Evolutionary conservation across 2,113 vertebrate genomes (phyloP), one percentile per base, ranked within the genome.

Genomic region (Sylvietta virens): DNA sequence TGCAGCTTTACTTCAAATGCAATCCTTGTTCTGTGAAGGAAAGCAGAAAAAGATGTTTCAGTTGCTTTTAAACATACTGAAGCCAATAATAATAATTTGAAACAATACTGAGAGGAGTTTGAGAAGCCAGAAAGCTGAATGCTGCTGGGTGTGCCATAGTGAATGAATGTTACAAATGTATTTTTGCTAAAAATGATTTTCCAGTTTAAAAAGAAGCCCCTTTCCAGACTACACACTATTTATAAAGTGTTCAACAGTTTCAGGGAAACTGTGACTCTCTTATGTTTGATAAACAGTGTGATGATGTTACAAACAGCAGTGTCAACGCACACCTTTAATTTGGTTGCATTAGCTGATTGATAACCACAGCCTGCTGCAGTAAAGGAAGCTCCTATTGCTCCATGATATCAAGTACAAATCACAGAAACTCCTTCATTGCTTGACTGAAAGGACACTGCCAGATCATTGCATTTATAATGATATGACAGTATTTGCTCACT

Each of bases 1-100:
- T 99, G 99, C 95, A 99, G 98, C 97, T 99, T 99, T 93, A 98
- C 98, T 98, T 99, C 99, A 97, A 99, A 99, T 21, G 99, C 99
- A 97, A 98, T 98, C 94, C 99, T 98, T 61, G 99, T 99, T 98
- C 99, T 99, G 97, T 90, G 91, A 96, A 97, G 92, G 72, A 94
- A 86, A 97, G 90, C 81, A 97, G 93, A 94, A 94, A 93, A 91
- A 95, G 92, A 96, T 61, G 42, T 94, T 96, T 97, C 80, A 96
- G 82, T 67, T 91, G 50, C 61, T 88, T 90, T 92, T 96, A 95
- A 95, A 92, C 42, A 93, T 44, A 79, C 26, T 67, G 39, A 76
- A 74, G 50, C 24, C 48, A 81, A 64, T 91, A 96, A 93, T 89
- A 81, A 93, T 67, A 66, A 81, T 3, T 86, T 90, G 82, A 93